A percentile compares a stretch with the other conserved stretches of the same genome.
phyloP scores from a whole-genome alignment of 2,888 invertebrate species.

The Campopleginae sp. region DNA sequence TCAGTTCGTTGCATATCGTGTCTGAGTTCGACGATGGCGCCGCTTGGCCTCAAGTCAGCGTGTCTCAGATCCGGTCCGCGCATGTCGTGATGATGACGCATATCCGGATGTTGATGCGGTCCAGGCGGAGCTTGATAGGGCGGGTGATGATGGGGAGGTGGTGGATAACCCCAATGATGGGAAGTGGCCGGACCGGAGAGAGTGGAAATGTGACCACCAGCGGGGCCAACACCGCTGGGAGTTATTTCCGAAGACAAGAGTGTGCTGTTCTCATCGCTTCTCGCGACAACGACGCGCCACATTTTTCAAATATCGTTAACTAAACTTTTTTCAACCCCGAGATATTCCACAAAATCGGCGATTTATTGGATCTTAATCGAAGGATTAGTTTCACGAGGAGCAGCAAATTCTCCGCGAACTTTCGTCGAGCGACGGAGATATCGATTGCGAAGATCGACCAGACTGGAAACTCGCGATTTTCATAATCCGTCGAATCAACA shows the following conservation, averaged over 20 bases:
- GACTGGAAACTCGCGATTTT: not conserved
- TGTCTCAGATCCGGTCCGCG: slow-evolving; percentile 75
- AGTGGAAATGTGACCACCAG: slow-evolving; percentile 73
- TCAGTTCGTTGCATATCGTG: slow-evolving; percentile 76
- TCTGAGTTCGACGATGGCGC: slow-evolving; percentile 57
- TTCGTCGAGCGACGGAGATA: not conserved
- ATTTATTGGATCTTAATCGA: not conserved
- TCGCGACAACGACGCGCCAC: slow-evolving; percentile 83
- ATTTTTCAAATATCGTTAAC: slow-evolving; percentile 68
- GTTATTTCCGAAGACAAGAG: slow-evolving; percentile 81
- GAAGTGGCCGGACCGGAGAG: slow-evolving; percentile 72
- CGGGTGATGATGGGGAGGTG: slow-evolving; percentile 76
- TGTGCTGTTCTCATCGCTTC: slow-evolving; percentile 82
- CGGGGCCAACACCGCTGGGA: slow-evolving; percentile 72
- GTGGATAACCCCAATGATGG: slow-evolving; percentile 76
- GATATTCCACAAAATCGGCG: not conserved
- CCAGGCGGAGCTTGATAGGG: slow-evolving; percentile 69
- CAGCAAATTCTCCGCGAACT: not conserved
- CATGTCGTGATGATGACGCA: slow-evolving; percentile 80
- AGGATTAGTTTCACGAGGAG: not conserved
- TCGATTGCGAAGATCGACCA: not conserved
- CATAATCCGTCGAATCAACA: not conserved
- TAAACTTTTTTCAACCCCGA: not conserved
- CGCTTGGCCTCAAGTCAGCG: slow-evolving; percentile 55
- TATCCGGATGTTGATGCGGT: slow-evolving; percentile 77